phyloP scores from a whole-genome alignment of 2,113 vertebrate genomes.

The Excalfactoria chinensis region DNA sequence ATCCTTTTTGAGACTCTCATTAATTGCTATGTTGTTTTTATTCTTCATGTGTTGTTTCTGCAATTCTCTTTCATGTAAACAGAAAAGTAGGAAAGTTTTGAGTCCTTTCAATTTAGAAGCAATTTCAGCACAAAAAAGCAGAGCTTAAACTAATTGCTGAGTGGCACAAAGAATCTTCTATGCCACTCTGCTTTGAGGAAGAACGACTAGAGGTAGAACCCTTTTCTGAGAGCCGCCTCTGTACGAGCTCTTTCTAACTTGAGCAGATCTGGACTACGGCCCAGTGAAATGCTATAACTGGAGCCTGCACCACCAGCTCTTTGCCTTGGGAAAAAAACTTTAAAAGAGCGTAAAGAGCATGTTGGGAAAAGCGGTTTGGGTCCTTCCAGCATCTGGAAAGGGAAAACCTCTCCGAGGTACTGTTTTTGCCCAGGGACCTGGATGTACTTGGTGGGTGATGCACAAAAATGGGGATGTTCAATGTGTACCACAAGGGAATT shows the following conservation, averaged over 20 bases:
- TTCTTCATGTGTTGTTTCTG: conserved; percentile 84
- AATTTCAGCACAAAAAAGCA: conserved; percentile 22
- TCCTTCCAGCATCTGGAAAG: no score
- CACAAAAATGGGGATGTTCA: no score
- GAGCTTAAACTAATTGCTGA: neutral
- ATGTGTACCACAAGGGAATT: no score
- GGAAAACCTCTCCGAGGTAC: no score
- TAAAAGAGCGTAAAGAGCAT: no score
- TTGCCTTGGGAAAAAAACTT: neutral
- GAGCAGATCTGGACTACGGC: neutral
- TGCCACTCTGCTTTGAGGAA: neutral
- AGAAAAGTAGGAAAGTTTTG: conserved; percentile 2
- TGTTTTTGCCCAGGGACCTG: no score
- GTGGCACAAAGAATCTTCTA: neutral
- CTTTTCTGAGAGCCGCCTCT: neutral
- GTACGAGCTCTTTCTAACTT: neutral
- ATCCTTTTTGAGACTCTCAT: conserved; percentile 80
- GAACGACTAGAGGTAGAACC: neutral
- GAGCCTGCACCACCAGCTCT: neutral
- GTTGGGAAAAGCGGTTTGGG: no score
- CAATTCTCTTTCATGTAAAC: conserved; percentile 76
- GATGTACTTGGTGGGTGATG: no score
- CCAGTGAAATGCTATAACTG: neutral
- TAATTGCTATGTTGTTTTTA: conserved; percentile 76
- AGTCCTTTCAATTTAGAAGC: neutral